phyloP scores from a whole-genome alignment of 2,888 invertebrate species.

The Antitype chi region DNA sequence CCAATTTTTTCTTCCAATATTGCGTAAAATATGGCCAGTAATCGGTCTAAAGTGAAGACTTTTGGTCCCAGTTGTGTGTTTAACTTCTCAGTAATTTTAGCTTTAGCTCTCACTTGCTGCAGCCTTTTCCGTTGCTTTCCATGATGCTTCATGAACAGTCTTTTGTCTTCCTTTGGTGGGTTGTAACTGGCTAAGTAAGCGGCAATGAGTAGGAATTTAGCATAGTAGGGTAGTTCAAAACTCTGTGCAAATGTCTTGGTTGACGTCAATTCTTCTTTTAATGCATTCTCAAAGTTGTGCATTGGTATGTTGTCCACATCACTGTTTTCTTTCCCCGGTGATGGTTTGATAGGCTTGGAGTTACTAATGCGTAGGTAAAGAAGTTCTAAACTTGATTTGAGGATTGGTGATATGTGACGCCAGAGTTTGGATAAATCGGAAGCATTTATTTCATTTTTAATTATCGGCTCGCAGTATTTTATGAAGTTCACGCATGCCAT shows the following conservation, averaged over 20 bases:
- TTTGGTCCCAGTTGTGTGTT: slow-evolving; percentile 95
- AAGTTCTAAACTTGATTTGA: slow-evolving; percentile 94
- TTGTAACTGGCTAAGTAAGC: slow-evolving; percentile 98
- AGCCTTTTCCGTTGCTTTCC: slow-evolving; percentile 93
- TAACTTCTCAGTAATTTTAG: slow-evolving; percentile 89
- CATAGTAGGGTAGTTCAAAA: slow-evolving; percentile 96
- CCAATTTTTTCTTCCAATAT: slow-evolving; percentile 96
- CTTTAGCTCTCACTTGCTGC: slow-evolving; percentile 91
- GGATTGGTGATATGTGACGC: slow-evolving; percentile 94
- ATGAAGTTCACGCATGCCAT: slow-evolving; percentile 94
- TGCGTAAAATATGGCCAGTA: slow-evolving; percentile 97
- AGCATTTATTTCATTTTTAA: slow-evolving; percentile 91
- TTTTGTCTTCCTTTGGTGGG: slow-evolving; percentile 96
- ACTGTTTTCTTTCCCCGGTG: slow-evolving; percentile 82
- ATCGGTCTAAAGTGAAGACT: slow-evolving; percentile 94
- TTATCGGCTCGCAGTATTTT: slow-evolving; percentile 95
- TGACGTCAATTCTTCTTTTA: slow-evolving; percentile 86
- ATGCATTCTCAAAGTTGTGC: slow-evolving; percentile 80
- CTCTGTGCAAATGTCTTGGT: slow-evolving; percentile 91
- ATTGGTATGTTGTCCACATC: slow-evolving; percentile 60
- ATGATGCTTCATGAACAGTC: slow-evolving; percentile 95
- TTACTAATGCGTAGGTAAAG: slow-evolving; percentile 93
- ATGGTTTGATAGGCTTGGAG: slow-evolving; percentile 71
- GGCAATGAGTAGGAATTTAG: slow-evolving; percentile 97
- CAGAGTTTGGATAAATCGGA: slow-evolving; percentile 94